Evolutionary conservation across 2,888 invertebrate species (phyloP).

Genomic region (Sympetrum striolatum): DNA sequence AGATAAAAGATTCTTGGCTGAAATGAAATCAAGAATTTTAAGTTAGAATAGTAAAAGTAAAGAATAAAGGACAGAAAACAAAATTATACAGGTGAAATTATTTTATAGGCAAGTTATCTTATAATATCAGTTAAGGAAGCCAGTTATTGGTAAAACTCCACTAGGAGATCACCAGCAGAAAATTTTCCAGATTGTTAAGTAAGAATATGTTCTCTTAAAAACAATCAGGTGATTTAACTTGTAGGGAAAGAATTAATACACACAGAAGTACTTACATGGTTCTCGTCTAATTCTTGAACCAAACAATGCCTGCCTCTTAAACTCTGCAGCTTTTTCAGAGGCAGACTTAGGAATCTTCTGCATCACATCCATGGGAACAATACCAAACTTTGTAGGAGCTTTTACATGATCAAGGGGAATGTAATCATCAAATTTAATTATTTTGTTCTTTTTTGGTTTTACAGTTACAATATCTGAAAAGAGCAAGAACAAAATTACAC

Average conservation of each 20-base stretch:
- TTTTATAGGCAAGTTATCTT: too few species aligned
- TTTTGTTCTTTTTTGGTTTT: background rate
- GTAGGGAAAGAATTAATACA: background rate
- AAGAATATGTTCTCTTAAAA: too few species aligned
- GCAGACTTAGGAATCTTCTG: background rate
- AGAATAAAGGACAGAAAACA: background rate
- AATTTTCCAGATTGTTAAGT: too few species aligned
- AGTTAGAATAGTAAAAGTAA: background rate
- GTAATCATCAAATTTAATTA: constrained; percentile 10
- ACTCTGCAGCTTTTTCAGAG: background rate
- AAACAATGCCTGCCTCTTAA: background rate
- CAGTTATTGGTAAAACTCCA: too few species aligned
- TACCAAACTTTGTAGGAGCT: constrained; percentile 1
- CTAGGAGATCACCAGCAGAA: too few species aligned
- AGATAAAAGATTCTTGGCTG: background rate
- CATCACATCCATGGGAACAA: background rate
- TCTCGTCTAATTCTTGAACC: background rate
- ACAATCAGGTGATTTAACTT: too few species aligned
- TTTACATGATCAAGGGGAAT: background rate
- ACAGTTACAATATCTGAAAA: background rate
- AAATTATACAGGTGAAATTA: background rate
- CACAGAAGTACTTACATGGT: background rate
- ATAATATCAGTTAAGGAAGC: too few species aligned
- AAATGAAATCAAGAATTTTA: background rate
- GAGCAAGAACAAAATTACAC: background rate